A percentile compares a stretch with the other conserved stretches of the same genome.
These are phyloP conservation scores for Caenorhabditis plicata DNA, from an alignment of 2,888 invertebrate species.

Conservation along the genomic window DNA sequence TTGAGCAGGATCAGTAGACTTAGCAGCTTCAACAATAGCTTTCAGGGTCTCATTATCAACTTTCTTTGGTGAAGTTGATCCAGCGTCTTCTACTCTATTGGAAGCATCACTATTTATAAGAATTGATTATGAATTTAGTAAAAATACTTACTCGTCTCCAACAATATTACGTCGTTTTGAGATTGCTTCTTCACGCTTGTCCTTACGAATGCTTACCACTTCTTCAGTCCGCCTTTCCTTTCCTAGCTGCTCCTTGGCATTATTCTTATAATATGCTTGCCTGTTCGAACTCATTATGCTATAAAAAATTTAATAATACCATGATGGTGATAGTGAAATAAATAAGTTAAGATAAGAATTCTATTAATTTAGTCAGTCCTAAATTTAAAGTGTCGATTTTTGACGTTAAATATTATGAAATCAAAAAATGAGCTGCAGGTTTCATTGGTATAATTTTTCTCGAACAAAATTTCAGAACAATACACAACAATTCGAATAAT, in stretches of 20 bases:
- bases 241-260: slow-evolving; percentile 96
- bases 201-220: slow-evolving; percentile 80
- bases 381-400: no score
- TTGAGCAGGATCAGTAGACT: slow-evolving; percentile 76
- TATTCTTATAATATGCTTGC: slow-evolving; percentile 81
- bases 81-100: slow-evolving; percentile 34
- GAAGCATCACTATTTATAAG: slow-evolving; percentile 1
- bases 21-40: slow-evolving; percentile 83
- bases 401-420: no score
- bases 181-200: slow-evolving; percentile 93
- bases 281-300: slow-evolving; percentile 36
- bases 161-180: slow-evolving; percentile 92
- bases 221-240: slow-evolving; percentile 57
- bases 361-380: no score
- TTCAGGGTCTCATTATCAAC: slow-evolving; percentile 70
- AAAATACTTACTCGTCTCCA: slow-evolving; percentile 67
- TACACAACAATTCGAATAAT: no score
- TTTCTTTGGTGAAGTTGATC: slow-evolving; percentile 24
- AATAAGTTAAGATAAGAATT: no score
- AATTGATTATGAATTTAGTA: neutral
- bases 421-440: no score
- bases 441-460: no score
- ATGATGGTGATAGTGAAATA: neutral
- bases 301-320: slow-evolving; percentile 5
- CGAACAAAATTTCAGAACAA: no score